Percentiles rank a stretch among this genome's conserved stretches.
Evolutionary conservation across 2,888 invertebrate genomes (phyloP).

Genomic region (Troglohyphantes excavatus): DNA sequence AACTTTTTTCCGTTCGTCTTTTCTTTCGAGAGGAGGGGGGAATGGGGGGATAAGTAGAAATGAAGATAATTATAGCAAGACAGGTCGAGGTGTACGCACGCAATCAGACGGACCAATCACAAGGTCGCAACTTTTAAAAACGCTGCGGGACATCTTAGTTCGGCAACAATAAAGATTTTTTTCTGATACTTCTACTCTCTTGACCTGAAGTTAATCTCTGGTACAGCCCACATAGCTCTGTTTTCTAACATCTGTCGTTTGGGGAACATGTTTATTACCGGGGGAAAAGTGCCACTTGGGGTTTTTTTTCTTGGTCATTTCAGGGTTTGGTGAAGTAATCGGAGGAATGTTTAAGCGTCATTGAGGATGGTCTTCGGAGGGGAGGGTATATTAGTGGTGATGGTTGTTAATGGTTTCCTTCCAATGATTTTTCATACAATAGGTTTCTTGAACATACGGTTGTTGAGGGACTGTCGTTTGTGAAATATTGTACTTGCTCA

Average conservation of each 20-base stretch:
- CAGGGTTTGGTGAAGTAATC: neutral
- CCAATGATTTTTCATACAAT: slow-evolving; percentile 13
- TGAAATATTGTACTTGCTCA: neutral
- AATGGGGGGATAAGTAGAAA: slow-evolving; percentile 74
- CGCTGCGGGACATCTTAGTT: slow-evolving; percentile 70
- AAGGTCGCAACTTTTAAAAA: slow-evolving; percentile 49
- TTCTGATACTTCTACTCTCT: slow-evolving; percentile 63
- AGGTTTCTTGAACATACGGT: neutral
- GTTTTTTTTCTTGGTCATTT: slow-evolving; percentile 31
- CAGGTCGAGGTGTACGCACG: slow-evolving; percentile 70
- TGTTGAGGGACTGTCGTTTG: neutral
- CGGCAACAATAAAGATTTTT: slow-evolving; percentile 72
- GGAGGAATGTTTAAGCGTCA: slow-evolving; percentile 38
- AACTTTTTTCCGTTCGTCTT: slow-evolving; percentile 33
- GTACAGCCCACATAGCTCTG: slow-evolving; percentile 58
- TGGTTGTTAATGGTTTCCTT: slow-evolving; percentile 1
- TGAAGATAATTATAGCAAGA: slow-evolving; percentile 73
- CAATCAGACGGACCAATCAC: slow-evolving; percentile 67
- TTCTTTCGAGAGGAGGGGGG: slow-evolving; percentile 15
- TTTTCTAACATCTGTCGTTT: slow-evolving; percentile 76
- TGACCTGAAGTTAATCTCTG: slow-evolving; percentile 73
- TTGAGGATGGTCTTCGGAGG: neutral
- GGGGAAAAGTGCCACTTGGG: slow-evolving; percentile 48
- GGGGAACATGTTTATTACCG: slow-evolving; percentile 68
- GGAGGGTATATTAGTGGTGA: neutral